These are phyloP conservation scores for Phylloscopus trochiloides DNA, from an alignment of 2,113 vertebrate genomes.

Conservation along the genomic window DNA sequence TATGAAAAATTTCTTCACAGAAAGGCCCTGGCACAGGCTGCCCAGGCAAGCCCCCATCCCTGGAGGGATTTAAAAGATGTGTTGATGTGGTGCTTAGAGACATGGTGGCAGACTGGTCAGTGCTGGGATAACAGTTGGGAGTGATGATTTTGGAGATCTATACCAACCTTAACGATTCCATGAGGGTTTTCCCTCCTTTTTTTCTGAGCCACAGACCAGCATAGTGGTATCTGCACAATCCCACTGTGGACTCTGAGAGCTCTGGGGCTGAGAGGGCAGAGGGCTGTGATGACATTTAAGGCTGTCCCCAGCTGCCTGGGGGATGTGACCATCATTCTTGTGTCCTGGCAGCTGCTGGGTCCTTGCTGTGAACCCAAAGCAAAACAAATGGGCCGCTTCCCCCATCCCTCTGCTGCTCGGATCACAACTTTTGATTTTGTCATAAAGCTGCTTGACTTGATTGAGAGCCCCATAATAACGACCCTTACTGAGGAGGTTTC, in stretches of 20 bases:
- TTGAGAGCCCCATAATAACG: constrained; percentile 10
- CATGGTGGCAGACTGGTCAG: not conserved
- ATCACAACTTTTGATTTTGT: constrained; percentile 65
- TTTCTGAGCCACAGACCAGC: not conserved
- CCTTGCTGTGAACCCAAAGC: not conserved
- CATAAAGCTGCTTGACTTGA: constrained; percentile 62
- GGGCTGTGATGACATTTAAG: not conserved
- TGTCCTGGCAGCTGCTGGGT: not conserved
- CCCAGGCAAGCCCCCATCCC: not conserved
- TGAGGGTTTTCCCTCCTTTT: not conserved
- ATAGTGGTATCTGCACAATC: not conserved
- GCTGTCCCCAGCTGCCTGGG: not conserved
- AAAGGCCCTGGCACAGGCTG: not conserved
- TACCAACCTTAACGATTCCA: not conserved
- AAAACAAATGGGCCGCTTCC: constrained; percentile 17
- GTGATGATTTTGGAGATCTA: not conserved
- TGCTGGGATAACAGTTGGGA: not conserved
- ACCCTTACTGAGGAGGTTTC: constrained; percentile 19
- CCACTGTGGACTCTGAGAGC: not conserved
- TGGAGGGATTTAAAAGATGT: not conserved
- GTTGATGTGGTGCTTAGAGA: not conserved
- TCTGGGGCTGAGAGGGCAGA: not conserved
- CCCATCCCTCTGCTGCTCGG: constrained; percentile 7
- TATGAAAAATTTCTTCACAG: not conserved
- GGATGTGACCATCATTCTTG: not conserved